phyloP scores from a whole-genome alignment of 1,140 invertebrate species.

The Conus ventricosus region DNA sequence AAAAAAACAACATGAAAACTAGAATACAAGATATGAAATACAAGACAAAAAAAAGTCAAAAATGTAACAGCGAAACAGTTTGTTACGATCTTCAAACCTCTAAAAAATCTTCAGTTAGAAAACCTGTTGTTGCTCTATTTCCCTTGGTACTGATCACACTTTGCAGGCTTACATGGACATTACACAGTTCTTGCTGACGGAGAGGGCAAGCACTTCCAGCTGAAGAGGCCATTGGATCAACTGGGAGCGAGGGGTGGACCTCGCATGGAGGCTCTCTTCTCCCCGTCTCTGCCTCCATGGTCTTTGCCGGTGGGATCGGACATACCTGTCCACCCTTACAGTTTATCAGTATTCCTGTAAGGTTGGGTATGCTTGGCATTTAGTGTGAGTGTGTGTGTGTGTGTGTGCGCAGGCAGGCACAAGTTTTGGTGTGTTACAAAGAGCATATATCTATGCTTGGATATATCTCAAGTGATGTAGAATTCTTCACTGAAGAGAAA shows the following conservation, averaged over 20 bases:
- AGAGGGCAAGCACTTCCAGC: neutral
- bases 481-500: too few relatives aligned
- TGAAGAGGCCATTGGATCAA: neutral
- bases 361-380: neutral
- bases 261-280: neutral
- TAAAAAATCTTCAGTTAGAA: too few relatives aligned
- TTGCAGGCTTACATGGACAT: neutral
- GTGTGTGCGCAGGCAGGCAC: too few relatives aligned
- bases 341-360: neutral
- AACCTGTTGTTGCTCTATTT: too few relatives aligned
- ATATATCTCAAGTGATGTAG: too few relatives aligned
- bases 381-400: neutral
- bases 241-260: neutral
- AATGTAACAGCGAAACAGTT: neutral
- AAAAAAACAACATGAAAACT: neutral
- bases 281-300: neutral
- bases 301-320: neutral
- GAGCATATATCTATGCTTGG: too few relatives aligned
- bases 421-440: too few relatives aligned
- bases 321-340: neutral
- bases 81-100: neutral
- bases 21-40: neutral
- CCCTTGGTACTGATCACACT: neutral
- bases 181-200: neutral
- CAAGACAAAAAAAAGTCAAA: neutral